Evolutionary conservation across 2,797 vertebrate genomes (phyloP).

Genomic region (Botia kubotai): DNA sequence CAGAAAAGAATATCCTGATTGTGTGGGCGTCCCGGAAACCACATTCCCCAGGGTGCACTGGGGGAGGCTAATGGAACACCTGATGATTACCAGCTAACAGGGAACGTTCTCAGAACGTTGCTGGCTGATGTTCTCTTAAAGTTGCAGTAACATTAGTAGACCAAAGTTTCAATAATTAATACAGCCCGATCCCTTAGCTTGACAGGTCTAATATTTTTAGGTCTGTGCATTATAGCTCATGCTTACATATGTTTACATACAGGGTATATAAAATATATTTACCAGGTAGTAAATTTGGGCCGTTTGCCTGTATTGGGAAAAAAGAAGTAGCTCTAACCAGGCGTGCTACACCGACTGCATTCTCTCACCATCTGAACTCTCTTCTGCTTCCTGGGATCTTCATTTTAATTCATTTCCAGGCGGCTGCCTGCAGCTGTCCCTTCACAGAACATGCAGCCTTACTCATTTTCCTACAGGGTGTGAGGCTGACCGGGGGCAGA

Average conservation of each 20-base stretch:
- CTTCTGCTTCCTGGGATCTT: slow-evolving; percentile 37
- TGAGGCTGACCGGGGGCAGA: slow-evolving; percentile 52
- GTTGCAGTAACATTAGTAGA: no score
- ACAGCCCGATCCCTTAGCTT: neutral
- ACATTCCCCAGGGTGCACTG: slow-evolving; percentile 47
- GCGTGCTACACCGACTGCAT: neutral
- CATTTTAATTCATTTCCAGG: slow-evolving; percentile 42
- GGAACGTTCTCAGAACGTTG: no score
- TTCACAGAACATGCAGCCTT: slow-evolving; percentile 53
- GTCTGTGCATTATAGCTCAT: neutral
- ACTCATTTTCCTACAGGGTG: slow-evolving; percentile 53
- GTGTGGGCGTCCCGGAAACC: slow-evolving; percentile 39
- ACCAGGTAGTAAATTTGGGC: neutral
- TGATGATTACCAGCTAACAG: slow-evolving; percentile 28
- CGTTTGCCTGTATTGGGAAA: slow-evolving; percentile 15
- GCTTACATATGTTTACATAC: neutral
- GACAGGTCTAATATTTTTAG: slow-evolving; percentile 4
- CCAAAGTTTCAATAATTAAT: neutral
- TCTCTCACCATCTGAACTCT: slow-evolving; percentile 35
- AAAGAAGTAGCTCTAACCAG: neutral
- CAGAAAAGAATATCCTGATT: slow-evolving; percentile 45
- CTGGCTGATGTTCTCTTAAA: no score
- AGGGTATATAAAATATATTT: neutral
- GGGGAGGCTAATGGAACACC: slow-evolving; percentile 50
- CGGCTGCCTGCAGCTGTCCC: slow-evolving; percentile 54